Evolutionary conservation across 2,113 vertebrate genomes (phyloP).

Genomic region (Sturnira hondurensis): DNA sequence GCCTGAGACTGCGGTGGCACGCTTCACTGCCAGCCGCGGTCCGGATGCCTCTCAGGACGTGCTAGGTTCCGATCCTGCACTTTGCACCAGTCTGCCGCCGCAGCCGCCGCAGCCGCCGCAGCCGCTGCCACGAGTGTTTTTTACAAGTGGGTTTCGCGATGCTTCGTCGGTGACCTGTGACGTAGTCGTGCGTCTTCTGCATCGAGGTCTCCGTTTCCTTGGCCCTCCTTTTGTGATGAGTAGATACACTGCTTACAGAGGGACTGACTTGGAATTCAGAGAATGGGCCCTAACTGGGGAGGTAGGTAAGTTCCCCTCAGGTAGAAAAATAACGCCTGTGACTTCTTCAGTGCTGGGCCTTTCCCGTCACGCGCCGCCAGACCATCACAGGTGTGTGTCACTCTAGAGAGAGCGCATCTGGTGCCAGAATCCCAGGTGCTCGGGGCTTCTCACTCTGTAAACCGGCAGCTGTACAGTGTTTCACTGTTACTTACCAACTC

Average conservation of each 20-base stretch:
- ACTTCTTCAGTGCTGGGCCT: fast-evolving
- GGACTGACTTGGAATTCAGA: not conserved
- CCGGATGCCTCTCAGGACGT: not conserved
- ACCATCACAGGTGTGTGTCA: fast-evolving
- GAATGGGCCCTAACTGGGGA: not conserved
- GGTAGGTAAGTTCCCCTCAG: not conserved
- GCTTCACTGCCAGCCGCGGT: not conserved
- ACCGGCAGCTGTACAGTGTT: fast-evolving
- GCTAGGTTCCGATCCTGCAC: not conserved
- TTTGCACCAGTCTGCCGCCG: not conserved
- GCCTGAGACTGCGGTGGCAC: not conserved
- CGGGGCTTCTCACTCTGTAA: fast-evolving
- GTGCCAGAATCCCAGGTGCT: fast-evolving
- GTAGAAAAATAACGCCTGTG: fast-evolving
- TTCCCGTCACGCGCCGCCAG: fast-evolving
- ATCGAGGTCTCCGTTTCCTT: not conserved
- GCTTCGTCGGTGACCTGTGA: not conserved
- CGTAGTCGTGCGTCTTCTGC: not conserved
- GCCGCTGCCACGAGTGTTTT: not conserved
- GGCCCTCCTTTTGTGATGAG: not conserved
- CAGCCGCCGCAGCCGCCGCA: not conserved
- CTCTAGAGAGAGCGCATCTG: not conserved
- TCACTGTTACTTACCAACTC: not conserved
- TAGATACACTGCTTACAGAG: not conserved
- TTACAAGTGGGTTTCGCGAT: not conserved